Conservation (phyloP, 2,888 invertebrate species). For the Dexiosoma caninum region DNA sequence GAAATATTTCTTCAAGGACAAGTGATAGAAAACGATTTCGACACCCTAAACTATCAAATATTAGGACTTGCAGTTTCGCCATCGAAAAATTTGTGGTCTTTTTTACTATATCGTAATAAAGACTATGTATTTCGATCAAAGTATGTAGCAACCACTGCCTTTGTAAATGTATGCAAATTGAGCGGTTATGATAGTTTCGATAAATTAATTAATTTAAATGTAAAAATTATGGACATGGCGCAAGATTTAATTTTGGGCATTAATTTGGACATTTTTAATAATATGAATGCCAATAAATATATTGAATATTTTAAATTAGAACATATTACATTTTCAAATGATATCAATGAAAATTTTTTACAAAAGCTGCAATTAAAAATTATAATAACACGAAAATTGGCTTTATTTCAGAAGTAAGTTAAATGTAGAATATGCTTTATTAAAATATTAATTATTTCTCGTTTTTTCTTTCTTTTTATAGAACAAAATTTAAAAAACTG, state of each 20-base stretch:
- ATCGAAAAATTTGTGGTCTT: conserved; percentile 69
- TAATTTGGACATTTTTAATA: conserved; percentile 69
- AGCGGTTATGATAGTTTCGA: conserved; percentile 64
- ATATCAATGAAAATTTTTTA: conserved; percentile 66
- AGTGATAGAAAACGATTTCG: conserved; percentile 63
- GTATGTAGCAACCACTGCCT: conserved; percentile 32
- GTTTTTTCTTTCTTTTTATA: conserved; percentile 15
- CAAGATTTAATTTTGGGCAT: conserved; percentile 70
- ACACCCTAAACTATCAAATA: conserved; percentile 67
- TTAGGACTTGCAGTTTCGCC: conserved; percentile 69
- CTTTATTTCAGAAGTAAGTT: conserved; percentile 65
- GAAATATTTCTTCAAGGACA: conserved; percentile 60
- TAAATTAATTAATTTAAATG: conserved; percentile 54
- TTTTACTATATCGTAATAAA: conserved; percentile 68
- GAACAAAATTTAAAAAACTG: conserved; percentile 41
- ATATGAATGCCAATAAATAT: conserved; percentile 60
- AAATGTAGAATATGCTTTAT: not conserved
- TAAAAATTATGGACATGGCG: conserved; percentile 48
- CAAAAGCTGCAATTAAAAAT: conserved; percentile 71
- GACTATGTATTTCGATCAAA: conserved; percentile 65
- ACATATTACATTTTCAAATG: conserved; percentile 38
- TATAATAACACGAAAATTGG: conserved; percentile 59
- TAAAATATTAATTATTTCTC: not conserved
- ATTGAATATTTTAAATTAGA: conserved; percentile 55
- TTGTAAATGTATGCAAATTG: conserved; percentile 66